phyloP scores from a whole-genome alignment of 2,113 vertebrate species.

The Otis tarda region DNA sequence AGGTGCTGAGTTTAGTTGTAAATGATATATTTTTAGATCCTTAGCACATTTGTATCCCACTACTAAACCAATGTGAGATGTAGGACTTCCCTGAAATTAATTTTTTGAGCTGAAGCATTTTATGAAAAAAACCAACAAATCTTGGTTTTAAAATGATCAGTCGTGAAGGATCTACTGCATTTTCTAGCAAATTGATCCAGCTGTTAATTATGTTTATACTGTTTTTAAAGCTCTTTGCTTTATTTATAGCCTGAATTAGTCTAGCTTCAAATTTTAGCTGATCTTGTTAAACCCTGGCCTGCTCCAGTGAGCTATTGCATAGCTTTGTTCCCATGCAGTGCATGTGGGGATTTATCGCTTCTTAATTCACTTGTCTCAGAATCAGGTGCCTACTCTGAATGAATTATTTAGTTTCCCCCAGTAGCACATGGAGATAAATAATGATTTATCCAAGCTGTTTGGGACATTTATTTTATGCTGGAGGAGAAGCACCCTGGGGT shows the following conservation, averaged over 20 bases:
- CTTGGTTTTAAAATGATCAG: not conserved
- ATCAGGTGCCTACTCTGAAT: slow-evolving; percentile 6
- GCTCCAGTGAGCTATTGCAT: not conserved
- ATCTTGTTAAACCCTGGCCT: not conserved
- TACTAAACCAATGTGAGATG: not conserved
- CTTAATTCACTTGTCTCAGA: slow-evolving; percentile 27
- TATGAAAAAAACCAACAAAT: not conserved
- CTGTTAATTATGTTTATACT: not conserved
- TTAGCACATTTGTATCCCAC: not conserved
- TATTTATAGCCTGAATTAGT: slow-evolving; percentile 15
- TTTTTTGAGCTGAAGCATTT: not conserved
- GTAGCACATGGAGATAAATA: not conserved
- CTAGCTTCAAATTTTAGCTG: not conserved
- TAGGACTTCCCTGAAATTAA: not conserved
- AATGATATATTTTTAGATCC: not conserved
- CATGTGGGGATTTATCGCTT: not conserved
- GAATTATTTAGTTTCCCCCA: not conserved
- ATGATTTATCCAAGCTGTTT: not conserved
- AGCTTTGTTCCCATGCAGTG: not conserved
- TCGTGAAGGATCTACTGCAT: not conserved
- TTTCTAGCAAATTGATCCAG: not conserved
- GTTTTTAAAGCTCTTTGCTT: not conserved
- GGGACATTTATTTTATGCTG: not conserved
- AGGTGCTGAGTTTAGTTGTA: not conserved
- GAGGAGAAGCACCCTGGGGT: not conserved